Conservation (phyloP, 2,888 invertebrate genomes). For the Icerya purchasi region DNA sequence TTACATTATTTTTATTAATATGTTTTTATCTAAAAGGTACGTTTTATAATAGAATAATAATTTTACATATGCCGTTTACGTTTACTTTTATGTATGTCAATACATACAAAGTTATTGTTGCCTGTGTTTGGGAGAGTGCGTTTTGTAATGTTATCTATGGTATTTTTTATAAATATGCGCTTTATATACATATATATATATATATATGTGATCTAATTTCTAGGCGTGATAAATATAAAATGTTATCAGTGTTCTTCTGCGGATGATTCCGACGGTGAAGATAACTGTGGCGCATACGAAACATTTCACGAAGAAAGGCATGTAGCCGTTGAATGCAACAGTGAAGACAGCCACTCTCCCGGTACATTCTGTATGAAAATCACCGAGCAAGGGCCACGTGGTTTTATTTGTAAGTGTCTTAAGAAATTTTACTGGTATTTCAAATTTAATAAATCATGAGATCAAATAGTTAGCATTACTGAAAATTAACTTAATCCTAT, state of each 20-base stretch:
- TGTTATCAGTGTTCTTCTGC: slow-evolving; percentile 87
- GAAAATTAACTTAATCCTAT: too few relatives aligned
- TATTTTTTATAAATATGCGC: too few relatives aligned
- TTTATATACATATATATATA: background rate
- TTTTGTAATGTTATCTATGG: too few relatives aligned
- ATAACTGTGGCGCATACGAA: slow-evolving; percentile 75
- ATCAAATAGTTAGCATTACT: too few relatives aligned
- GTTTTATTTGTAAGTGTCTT: slow-evolving; percentile 79
- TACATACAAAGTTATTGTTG: too few relatives aligned
- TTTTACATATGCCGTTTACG: too few relatives aligned
- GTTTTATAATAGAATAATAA: too few relatives aligned
- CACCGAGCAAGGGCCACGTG: slow-evolving; percentile 78
- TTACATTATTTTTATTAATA: background rate
- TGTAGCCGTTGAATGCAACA: slow-evolving; percentile 79
- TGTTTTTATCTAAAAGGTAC: background rate
- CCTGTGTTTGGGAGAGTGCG: too few relatives aligned
- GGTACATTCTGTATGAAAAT: slow-evolving; percentile 93
- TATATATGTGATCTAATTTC: background rate
- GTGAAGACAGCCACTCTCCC: slow-evolving; percentile 80
- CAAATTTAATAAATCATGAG: too few relatives aligned
- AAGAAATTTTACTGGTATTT: too few relatives aligned
- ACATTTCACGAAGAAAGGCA: slow-evolving; percentile 65
- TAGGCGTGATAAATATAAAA: slow-evolving; percentile 23
- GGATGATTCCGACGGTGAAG: slow-evolving; percentile 54
- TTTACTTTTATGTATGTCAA: too few relatives aligned